These are phyloP conservation scores for Microplitis demolitor DNA, from an alignment of 1,140 invertebrate genomes.

Conservation along the genomic window DNA sequence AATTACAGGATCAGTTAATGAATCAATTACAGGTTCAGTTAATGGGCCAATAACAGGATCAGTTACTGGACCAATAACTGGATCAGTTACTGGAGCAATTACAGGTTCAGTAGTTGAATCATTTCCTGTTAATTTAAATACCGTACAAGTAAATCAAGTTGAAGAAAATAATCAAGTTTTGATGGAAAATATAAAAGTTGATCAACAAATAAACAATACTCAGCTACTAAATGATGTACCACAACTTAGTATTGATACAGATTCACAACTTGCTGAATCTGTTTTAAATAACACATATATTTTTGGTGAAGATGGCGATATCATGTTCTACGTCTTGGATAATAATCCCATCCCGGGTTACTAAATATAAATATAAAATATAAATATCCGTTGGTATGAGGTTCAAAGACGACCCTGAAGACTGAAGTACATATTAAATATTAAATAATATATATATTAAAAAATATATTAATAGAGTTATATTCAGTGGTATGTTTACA, in stretches of 20 bases:
- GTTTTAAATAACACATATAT: constrained; percentile 30
- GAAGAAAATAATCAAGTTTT: not conserved
- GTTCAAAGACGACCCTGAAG: no score
- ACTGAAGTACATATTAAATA: no score
- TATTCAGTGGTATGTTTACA: no score
- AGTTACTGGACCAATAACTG: no score
- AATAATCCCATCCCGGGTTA: not conserved
- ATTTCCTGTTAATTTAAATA: no score
- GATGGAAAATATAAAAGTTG: not conserved
- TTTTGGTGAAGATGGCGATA: constrained; percentile 31
- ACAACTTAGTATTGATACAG: constrained; percentile 31
- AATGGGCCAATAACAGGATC: no score
- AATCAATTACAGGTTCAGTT: no score
- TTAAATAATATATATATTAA: no score
- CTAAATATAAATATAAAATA: not conserved
- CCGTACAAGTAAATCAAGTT: not conserved
- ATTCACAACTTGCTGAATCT: constrained; percentile 25
- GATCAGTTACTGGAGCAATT: not conserved
- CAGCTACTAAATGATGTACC: constrained; percentile 24
- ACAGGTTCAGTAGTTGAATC: no score
- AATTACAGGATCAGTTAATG: no score
- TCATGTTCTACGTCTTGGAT: constrained; percentile 35
- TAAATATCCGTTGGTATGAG: no score
- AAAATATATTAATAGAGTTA: no score
- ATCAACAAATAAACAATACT: not conserved